phyloP scores from a whole-genome alignment of 2,113 vertebrate genomes.

The Mus musculus region DNA sequence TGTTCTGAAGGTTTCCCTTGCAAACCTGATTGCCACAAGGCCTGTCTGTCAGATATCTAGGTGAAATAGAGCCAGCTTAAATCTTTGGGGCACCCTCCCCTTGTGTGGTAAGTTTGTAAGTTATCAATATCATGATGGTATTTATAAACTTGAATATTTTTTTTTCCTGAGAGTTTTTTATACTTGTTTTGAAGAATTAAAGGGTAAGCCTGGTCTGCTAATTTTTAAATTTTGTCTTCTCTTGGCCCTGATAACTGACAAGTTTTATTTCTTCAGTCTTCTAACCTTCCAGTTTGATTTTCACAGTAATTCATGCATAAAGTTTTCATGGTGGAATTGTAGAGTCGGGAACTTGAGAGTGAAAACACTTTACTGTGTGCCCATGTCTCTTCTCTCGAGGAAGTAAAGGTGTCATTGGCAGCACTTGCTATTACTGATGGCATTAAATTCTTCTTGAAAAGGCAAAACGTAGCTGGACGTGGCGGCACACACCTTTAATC shows the following conservation, averaged over 20 bases:
- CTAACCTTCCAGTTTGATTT: not conserved
- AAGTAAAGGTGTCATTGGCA: not conserved
- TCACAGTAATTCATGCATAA: not conserved
- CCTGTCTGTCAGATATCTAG: not conserved
- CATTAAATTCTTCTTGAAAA: slow-evolving; percentile 31
- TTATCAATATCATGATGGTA: not conserved
- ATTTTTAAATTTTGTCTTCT: not conserved
- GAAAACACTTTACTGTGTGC: not conserved
- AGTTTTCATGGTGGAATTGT: not conserved
- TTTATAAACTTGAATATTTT: not conserved
- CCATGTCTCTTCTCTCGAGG: not conserved
- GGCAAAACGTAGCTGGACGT: not conserved
- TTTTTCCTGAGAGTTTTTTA: not conserved
- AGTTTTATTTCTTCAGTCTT: not conserved
- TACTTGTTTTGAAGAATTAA: not conserved
- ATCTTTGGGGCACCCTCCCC: not conserved
- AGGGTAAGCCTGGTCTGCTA: not conserved
- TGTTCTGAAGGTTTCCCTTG: not conserved
- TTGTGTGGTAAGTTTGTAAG: not conserved
- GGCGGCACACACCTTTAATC: no score
- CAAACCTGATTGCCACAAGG: not conserved
- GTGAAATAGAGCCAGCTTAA: not conserved
- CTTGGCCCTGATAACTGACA: not conserved
- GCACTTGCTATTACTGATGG: not conserved
- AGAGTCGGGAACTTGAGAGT: not conserved